phyloP scores from a whole-genome alignment of 1,140 invertebrate genomes.

The Hylyphantes graminicola region DNA sequence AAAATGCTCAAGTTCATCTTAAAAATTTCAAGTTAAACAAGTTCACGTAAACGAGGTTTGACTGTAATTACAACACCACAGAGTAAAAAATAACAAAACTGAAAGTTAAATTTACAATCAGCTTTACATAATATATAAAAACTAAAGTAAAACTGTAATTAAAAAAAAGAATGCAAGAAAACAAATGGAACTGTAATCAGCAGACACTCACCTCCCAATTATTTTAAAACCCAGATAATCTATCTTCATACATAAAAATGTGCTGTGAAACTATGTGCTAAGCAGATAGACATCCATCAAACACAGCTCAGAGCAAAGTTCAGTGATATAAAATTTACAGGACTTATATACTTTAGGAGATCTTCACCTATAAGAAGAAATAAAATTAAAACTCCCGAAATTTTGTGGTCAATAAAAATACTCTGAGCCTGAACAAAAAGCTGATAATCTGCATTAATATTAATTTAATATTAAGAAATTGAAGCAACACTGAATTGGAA shows the following conservation, averaged over 20 bases:
- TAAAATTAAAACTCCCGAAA: slow-evolving; percentile 35
- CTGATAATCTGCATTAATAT: slow-evolving; percentile 34
- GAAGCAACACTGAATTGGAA: no score
- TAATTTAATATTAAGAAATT: no score
- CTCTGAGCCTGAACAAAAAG: slow-evolving; percentile 48
- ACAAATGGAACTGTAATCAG: slow-evolving; percentile 36
- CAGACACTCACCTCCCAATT: slow-evolving; percentile 30
- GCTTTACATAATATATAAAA: no score
- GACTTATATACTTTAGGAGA: slow-evolving; percentile 21
- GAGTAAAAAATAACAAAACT: no score
- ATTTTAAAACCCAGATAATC: slow-evolving; percentile 3
- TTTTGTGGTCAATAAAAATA: slow-evolving; percentile 36
- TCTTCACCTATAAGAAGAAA: slow-evolving; percentile 57
- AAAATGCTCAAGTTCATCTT: no score
- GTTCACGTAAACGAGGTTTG: no score
- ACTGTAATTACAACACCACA: no score
- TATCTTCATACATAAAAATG: background rate
- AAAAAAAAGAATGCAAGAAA: background rate
- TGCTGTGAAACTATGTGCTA: background rate
- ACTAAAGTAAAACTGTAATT: no score
- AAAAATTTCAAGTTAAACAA: no score
- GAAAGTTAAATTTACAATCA: no score
- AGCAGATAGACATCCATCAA: slow-evolving; percentile 47
- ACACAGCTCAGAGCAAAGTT: slow-evolving; percentile 54
- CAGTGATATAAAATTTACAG: slow-evolving; percentile 50